These are phyloP conservation scores for Oreotrochilus melanogaster DNA, from an alignment of 2,113 vertebrate genomes.

Conservation along the genomic window DNA sequence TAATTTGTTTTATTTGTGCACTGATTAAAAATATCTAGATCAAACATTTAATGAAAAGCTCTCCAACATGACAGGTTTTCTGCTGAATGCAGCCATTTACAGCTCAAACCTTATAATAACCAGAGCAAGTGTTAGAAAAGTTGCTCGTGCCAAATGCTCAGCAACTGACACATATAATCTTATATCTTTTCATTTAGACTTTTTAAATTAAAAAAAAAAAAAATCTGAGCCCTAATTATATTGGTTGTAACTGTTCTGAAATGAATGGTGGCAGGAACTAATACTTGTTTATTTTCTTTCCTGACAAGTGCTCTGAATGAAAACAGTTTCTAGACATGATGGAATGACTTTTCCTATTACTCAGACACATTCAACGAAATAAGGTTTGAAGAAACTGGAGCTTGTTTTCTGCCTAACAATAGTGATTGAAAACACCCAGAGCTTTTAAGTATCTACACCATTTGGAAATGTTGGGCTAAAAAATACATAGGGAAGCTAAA, in stretches of 20 bases:
- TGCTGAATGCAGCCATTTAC: conserved; percentile 68
- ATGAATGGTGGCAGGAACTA: conserved; percentile 67
- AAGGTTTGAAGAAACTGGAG: conserved; percentile 62
- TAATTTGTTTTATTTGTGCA: conserved; percentile 69
- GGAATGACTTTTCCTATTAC: conserved; percentile 73
- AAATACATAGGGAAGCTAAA: neutral
- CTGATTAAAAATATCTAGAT: conserved; percentile 71
- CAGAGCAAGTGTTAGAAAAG: conserved; percentile 62
- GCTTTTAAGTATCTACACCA: conserved; percentile 13
- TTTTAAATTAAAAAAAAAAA: neutral
- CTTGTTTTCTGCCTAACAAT: conserved; percentile 70
- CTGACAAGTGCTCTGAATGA: conserved; percentile 66
- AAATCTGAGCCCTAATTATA: conserved; percentile 45
- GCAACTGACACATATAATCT: conserved; percentile 63
- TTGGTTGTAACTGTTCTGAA: conserved; percentile 61
- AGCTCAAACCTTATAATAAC: conserved; percentile 58
- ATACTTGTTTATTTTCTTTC: conserved; percentile 74
- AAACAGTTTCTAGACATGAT: conserved; percentile 72
- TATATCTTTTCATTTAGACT: conserved; percentile 59
- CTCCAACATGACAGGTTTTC: conserved; percentile 47
- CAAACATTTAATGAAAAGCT: conserved; percentile 69
- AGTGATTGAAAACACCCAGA: conserved; percentile 72
- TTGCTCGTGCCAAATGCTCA: conserved; percentile 66
- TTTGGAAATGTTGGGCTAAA: neutral
- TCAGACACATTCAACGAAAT: conserved; percentile 68